Percentiles rank a stretch among this genome's conserved stretches.
Evolutionary conservation across 1,140 invertebrate genomes (phyloP).

Genomic region (Drosophila arawakana): DNA sequence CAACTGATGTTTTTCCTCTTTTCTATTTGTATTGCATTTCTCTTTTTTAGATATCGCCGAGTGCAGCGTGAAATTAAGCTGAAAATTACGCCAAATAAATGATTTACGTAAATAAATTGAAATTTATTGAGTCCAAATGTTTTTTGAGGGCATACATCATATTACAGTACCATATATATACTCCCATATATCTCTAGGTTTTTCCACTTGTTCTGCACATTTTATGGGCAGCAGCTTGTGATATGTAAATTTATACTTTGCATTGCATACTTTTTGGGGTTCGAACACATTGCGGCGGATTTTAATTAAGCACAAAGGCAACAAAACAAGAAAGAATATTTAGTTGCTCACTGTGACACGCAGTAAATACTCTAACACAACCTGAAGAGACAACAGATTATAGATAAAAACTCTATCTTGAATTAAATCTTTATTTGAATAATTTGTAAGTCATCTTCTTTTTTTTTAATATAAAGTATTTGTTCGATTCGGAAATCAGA

Average conservation of each 20-base stretch:
- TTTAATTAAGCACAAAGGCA: slow-evolving; percentile 78
- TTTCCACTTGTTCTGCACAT: slow-evolving; percentile 13
- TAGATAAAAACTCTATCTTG: not conserved
- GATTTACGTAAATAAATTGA: slow-evolving; percentile 82
- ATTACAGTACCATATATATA: not conserved
- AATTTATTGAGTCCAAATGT: slow-evolving; percentile 77
- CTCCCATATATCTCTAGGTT: slow-evolving; percentile 7
- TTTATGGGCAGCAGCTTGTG: slow-evolving; percentile 64
- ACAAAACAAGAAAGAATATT: slow-evolving; percentile 30
- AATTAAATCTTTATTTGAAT: not conserved
- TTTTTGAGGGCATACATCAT: not conserved
- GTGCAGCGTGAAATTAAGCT: slow-evolving; percentile 73
- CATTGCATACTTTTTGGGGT: slow-evolving; percentile 66
- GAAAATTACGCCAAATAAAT: slow-evolving; percentile 82
- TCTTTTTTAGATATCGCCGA: slow-evolving; percentile 44
- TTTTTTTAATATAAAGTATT: too few relatives aligned
- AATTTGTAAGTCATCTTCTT: too few relatives aligned
- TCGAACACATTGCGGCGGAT: slow-evolving; percentile 77
- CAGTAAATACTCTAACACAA: slow-evolving; percentile 21
- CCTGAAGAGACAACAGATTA: not conserved
- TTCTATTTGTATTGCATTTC: slow-evolving; percentile 22
- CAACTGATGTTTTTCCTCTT: slow-evolving; percentile 16
- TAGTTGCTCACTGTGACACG: slow-evolving; percentile 1
- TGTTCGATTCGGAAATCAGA: too few relatives aligned
- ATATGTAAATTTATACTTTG: slow-evolving; percentile 73